Conservation (phyloP, 1,140 invertebrate species). For the Plectrocnemia conspersa region DNA sequence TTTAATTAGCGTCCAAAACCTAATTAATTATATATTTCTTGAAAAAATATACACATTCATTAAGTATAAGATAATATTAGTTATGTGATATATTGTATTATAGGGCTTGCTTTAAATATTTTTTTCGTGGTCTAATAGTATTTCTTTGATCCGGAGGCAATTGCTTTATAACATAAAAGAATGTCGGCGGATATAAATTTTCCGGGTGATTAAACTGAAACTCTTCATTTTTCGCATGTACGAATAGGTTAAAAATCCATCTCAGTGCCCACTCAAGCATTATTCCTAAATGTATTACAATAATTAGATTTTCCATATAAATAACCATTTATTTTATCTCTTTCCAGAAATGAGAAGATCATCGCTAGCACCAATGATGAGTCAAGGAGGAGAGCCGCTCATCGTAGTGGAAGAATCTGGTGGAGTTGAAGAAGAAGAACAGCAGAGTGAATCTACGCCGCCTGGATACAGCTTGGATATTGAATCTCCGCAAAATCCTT, state of each 20-base stretch:
- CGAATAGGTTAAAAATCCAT: too few relatives aligned
- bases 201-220: constrained; percentile 8
- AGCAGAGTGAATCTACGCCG: constrained; percentile 48
- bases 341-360: constrained; percentile 45
- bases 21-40: too few relatives aligned
- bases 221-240: constrained; percentile 2
- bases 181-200: constrained; percentile 3
- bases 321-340: constrained; percentile 1
- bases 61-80: too few relatives aligned
- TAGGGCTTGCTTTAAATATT: too few relatives aligned
- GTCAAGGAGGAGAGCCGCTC: constrained; percentile 59
- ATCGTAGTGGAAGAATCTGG: constrained; percentile 76
- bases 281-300: too few relatives aligned
- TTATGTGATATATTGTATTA: too few relatives aligned
- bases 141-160: constrained; percentile 15
- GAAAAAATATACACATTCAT: too few relatives aligned
- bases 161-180: constrained; percentile 14
- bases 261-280: too few relatives aligned
- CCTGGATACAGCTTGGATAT: constrained; percentile 61
- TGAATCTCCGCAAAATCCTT: constrained; percentile 73
- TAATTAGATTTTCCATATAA: too few relatives aligned
- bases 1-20: too few relatives aligned
- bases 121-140: not conserved
- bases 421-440: constrained; percentile 60
- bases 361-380: constrained; percentile 48